phyloP scores from a whole-genome alignment of 2,113 vertebrate species.

The Psettodes erumei region DNA sequence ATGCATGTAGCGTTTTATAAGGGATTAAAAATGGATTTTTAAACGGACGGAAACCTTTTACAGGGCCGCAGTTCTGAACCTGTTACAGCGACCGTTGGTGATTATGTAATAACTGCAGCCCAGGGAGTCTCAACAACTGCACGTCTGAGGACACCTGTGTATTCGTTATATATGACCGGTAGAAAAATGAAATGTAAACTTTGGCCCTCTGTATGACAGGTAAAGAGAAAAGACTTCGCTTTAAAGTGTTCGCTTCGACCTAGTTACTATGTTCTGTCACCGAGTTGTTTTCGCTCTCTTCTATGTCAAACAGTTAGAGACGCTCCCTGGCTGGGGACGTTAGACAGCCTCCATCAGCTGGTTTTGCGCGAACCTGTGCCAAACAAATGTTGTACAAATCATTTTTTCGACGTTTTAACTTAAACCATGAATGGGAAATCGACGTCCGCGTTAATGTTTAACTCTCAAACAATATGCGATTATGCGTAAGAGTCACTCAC shows the following conservation, averaged over 20 bases:
- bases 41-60: neutral
- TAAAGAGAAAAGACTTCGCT: accelerated
- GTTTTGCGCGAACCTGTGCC: neutral
- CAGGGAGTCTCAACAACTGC: conserved; percentile 18
- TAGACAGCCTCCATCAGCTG: neutral
- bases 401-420: neutral
- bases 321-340: neutral
- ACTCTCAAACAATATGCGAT: neutral
- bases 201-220: accelerated
- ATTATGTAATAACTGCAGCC: neutral
- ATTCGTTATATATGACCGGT: accelerated
- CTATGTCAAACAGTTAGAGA: neutral
- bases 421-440: neutral
- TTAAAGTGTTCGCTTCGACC: neutral
- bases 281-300: neutral
- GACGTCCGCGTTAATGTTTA: neutral
- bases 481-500: neutral
- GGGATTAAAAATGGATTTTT: neutral
- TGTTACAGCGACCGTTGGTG: neutral
- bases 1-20: neutral
- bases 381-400: neutral
- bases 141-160: neutral
- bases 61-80: neutral
- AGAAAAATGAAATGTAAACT: neutral
- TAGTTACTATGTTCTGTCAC: neutral